Percentiles rank a stretch among this genome's conserved stretches.
Evolutionary conservation across 2,797 vertebrate species (phyloP).

Genomic region (Sebastes iracundus): DNA sequence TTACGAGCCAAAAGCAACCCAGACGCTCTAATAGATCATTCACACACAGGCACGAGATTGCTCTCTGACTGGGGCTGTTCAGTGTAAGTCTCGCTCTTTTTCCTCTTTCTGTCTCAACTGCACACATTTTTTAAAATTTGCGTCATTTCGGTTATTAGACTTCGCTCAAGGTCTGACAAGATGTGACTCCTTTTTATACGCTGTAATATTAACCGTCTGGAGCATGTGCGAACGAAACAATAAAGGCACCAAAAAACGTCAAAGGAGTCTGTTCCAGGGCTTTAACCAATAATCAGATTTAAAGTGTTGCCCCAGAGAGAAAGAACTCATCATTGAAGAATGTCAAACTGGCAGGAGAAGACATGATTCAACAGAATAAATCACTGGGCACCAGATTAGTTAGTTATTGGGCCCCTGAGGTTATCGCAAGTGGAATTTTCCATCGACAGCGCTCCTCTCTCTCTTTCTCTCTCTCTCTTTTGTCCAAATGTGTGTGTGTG

Average conservation of each 20-base stretch:
- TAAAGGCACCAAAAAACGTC: conserved; percentile 38
- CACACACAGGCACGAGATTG: conserved; percentile 67
- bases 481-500: background rate
- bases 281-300: conserved; percentile 75
- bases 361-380: conserved; percentile 81
- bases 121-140: background rate
- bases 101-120: background rate
- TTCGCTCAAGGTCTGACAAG: background rate
- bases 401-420: conserved; percentile 73
- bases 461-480: background rate
- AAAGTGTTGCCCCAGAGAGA: conserved; percentile 68
- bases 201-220: conserved; percentile 17
- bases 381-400: conserved; percentile 80
- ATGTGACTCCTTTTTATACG: background rate
- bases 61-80: conserved; percentile 32
- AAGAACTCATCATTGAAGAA: conserved; percentile 78
- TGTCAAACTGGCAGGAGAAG: conserved; percentile 79
- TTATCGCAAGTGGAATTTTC: conserved; percentile 80
- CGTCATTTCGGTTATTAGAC: background rate
- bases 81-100: background rate
- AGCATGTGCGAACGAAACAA: conserved; percentile 49
- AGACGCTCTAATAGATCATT: conserved; percentile 81
- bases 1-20: conserved; percentile 86
- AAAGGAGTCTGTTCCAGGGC: conserved; percentile 59
- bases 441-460: conserved; percentile 51